Conservation (phyloP, 2,113 vertebrate species). For the Macroglossus sobrinus region DNA sequence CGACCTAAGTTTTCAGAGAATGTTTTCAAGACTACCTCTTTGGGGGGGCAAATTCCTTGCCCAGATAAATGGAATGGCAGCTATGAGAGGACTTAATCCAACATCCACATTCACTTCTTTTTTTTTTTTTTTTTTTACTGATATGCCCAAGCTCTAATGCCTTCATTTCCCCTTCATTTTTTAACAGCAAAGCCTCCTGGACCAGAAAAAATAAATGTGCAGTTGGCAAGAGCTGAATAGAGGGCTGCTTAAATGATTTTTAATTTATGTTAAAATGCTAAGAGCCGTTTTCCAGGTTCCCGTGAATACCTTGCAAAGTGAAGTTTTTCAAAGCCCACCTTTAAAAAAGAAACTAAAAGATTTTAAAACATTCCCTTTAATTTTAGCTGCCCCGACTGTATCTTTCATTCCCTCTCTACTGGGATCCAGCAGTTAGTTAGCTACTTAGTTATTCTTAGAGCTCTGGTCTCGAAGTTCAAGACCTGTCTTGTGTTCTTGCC, state of each 20-base stretch:
- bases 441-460: background rate
- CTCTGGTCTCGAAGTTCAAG: background rate
- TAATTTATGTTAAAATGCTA: slow-evolving; percentile 76
- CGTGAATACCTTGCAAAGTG: slow-evolving; percentile 47
- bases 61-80: slow-evolving; percentile 55
- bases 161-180: slow-evolving; percentile 69
- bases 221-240: slow-evolving; percentile 62
- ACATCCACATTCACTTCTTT: slow-evolving; percentile 47
- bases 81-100: slow-evolving; percentile 41
- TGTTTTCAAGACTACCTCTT: slow-evolving; percentile 42
- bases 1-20: background rate
- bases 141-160: slow-evolving; percentile 53
- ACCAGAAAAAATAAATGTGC: slow-evolving; percentile 70
- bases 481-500: background rate
- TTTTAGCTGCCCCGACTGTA: slow-evolving; percentile 16
- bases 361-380: slow-evolving; percentile 47
- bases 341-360: slow-evolving; percentile 57
- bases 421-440: background rate
- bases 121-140: no score
- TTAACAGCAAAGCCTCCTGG: slow-evolving; percentile 55
- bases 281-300: slow-evolving; percentile 63
- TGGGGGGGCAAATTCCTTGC: background rate
- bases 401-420: slow-evolving; percentile 7
- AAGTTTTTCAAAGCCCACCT: slow-evolving; percentile 54
- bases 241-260: slow-evolving; percentile 68